A percentile compares a stretch with the other conserved stretches of the same genome.
phyloP scores from a whole-genome alignment of 2,113 vertebrate species.

The Coracopsis vasa region DNA sequence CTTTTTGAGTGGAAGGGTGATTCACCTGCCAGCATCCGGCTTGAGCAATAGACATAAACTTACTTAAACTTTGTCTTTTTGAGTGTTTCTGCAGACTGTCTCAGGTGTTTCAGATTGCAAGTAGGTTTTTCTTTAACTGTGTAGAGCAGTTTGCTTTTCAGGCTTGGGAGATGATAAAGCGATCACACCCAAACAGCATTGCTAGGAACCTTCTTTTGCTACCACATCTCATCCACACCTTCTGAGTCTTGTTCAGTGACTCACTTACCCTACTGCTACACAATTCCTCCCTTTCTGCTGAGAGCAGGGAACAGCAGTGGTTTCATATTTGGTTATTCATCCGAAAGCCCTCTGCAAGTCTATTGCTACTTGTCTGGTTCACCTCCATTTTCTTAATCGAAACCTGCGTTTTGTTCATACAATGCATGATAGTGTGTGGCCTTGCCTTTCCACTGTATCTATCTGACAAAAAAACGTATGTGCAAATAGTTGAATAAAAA shows the following conservation, averaged over 20 bases:
- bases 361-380: background rate
- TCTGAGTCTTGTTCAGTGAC: background rate
- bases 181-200: background rate
- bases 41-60: background rate
- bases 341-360: background rate
- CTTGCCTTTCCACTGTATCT: slow-evolving; percentile 58
- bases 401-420: background rate
- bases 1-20: background rate
- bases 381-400: background rate
- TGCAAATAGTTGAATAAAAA: slow-evolving; percentile 64
- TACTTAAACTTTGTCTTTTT: background rate
- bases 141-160: background rate
- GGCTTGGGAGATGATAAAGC: background rate
- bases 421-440: background rate
- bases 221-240: background rate
- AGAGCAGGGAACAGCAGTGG: background rate
- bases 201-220: background rate
- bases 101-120: background rate
- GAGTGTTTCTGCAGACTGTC: background rate
- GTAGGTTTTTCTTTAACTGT: background rate
- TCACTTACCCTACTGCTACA: background rate
- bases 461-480: slow-evolving; percentile 52
- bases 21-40: background rate
- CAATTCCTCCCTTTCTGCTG: background rate
- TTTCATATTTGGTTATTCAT: background rate